These are phyloP conservation scores for Trichoplax adhaerens DNA, from an alignment of 37 sponge, comb jelly and placozoan species.

Conservation along the genomic window DNA sequence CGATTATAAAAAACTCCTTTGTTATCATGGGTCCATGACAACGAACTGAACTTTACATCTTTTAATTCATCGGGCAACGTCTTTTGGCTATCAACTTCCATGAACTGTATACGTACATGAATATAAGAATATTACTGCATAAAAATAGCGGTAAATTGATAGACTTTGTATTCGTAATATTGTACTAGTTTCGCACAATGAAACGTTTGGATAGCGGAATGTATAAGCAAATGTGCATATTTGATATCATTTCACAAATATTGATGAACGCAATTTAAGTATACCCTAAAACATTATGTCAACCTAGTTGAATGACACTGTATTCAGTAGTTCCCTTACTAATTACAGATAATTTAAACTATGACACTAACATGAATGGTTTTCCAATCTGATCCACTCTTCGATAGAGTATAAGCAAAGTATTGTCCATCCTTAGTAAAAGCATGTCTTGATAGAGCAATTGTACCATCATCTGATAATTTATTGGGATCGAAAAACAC, in stretches of 20 bases:
- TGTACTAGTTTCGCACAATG: no score
- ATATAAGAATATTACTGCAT: not conserved
- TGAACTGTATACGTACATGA: conserved; percentile 30
- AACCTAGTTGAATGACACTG: no score
- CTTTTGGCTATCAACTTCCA: conserved; percentile 31
- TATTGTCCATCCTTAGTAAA: conserved; percentile 86
- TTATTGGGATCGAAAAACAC: conserved; percentile 85
- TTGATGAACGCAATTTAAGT: no score
- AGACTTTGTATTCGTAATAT: no score
- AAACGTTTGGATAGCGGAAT: no score
- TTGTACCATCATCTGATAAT: conserved; percentile 85
- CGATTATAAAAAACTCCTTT: conserved; percentile 24
- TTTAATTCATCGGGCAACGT: conserved; percentile 36
- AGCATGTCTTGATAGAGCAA: conserved; percentile 33
- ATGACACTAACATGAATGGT: conserved; percentile 41
- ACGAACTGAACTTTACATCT: conserved; percentile 66
- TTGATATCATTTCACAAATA: no score
- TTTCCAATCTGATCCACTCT: conserved; percentile 91
- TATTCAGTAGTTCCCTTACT: no score
- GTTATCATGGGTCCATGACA: conserved; percentile 96
- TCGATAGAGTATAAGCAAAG: conserved; percentile 66
- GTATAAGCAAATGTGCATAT: no score
- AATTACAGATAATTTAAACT: no score
- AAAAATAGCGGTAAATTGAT: no score
- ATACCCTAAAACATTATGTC: no score